Evolutionary conservation across 1,140 invertebrate species (phyloP), one percentile per base, ranked within the genome.

Genomic region (Ostrea edulis): DNA sequence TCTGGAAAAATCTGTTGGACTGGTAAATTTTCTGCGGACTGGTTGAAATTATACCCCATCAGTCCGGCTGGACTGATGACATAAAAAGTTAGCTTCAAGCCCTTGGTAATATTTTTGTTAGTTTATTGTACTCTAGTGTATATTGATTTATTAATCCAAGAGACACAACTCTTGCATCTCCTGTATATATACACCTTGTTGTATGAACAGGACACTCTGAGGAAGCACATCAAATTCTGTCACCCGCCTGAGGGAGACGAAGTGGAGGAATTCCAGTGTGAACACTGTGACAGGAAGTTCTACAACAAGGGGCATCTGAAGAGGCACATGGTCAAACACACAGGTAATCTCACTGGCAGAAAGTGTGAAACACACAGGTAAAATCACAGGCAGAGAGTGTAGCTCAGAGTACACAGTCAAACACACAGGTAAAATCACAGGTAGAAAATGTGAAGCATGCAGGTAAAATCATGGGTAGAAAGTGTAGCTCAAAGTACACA

Each of bases 251-350:
- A 88, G 22, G 83, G 83, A 20, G 84, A 88, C 0, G 85, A 71
- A 22, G 54, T 58, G 9, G 90, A 90, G 22, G 93, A 90, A 65
- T 95, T 92, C 55, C 93, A 92, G 82, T 95, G 95, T 88, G 90
- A 92, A 68, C 93, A 92, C 88, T 95, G 95, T 92, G 94, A 94
- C 7, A 89, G 90, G n/a, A 51, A 82, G 8, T 92, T 91, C 87
- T 89, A 85, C 44, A 87, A 88, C 20, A 87, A 87, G 29, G 88
- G 87, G 0, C 85, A 87, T 65, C 62, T 90, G 14, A 90, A 91
- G 82, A 68, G 85, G 53, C 90, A 91, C 71, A 86, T 89, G 84
- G 77, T 88, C 11, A 91, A 86, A 29, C 90, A 91, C 55, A 89
- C 89, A 54, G 90, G 86, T 84, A 58, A 20, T 2, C 3, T 53